Conservation (phyloP, 2,113 vertebrate species). For the Pseudolaguvia tuberculata region DNA sequence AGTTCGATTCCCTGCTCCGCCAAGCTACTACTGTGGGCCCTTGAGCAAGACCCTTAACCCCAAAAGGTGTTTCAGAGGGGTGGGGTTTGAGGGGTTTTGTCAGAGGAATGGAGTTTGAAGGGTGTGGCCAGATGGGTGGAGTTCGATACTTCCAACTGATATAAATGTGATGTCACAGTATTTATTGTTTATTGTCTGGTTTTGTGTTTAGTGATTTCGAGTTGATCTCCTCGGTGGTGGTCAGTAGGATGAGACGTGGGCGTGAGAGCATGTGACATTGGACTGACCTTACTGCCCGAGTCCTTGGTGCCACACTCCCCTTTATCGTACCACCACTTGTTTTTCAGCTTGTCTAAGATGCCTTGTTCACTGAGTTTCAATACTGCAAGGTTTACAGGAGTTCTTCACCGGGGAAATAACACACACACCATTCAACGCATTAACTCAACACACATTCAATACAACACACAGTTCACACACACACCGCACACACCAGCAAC, state of each 20-base stretch:
- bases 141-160: not conserved
- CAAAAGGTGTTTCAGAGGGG: too few relatives aligned
- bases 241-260: not conserved
- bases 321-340: conserved; percentile 98
- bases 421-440: conserved; percentile 98
- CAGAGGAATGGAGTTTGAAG: not conserved
- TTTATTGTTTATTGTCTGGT: not conserved
- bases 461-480: conserved; percentile 97
- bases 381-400: conserved; percentile 99
- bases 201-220: not conserved
- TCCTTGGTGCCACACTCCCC: conserved; percentile 98
- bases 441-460: conserved; percentile 99
- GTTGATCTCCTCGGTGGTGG: not conserved
- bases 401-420: conserved; percentile 99
- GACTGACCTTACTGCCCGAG: conserved; percentile 99
- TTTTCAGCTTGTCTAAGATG: conserved; percentile 99
- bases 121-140: not conserved
- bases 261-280: not conserved
- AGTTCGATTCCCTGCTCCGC: too few relatives aligned
- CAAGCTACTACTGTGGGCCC: too few relatives aligned
- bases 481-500: conserved; percentile 86
- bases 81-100: not conserved
- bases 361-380: conserved; percentile 99
- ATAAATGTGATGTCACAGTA: too few relatives aligned
- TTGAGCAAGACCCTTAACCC: too few relatives aligned